phyloP scores from a whole-genome alignment of 2,797 vertebrate species.

The Fistularia tabacaria region DNA sequence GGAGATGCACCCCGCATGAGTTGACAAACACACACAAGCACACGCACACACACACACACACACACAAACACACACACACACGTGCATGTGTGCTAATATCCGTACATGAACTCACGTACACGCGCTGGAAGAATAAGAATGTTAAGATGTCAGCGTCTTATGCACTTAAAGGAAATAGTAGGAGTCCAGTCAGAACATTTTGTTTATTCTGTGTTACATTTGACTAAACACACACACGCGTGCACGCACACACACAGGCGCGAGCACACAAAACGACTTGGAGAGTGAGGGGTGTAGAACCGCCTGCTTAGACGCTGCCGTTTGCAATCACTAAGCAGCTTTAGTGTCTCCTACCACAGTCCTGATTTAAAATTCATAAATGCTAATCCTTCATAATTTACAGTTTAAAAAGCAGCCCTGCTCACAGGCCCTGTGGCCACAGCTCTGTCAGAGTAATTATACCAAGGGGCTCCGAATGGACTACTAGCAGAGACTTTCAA shows the following conservation, averaged over 20 bases:
- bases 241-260: constrained; percentile 14
- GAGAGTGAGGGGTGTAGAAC: constrained; percentile 85
- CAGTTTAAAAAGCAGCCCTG: constrained; percentile 99
- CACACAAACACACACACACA: constrained; percentile 15
- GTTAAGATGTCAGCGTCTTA: constrained; percentile 76
- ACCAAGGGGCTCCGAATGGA: constrained; percentile 98
- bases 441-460: constrained; percentile 99
- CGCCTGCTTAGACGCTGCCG: constrained; percentile 87
- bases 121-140: constrained; percentile 54
- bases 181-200: constrained; percentile 64
- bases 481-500: constrained; percentile 99
- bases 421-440: constrained; percentile 99
- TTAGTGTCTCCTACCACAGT: constrained; percentile 99
- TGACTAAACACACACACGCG: constrained; percentile 60
- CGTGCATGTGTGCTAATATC: background rate
- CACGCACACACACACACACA: constrained; percentile 24
- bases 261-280: constrained; percentile 52
- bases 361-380: constrained; percentile 99
- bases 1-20: constrained; percentile 64
- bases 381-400: constrained; percentile 99
- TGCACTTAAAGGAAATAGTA: constrained; percentile 70
- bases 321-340: constrained; percentile 99
- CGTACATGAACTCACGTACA: constrained; percentile 3
- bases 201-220: constrained; percentile 58
- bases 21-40: constrained; percentile 62